Evolutionary conservation across 1,140 invertebrate species (phyloP), one percentile per base, ranked within the genome.

Genomic region (Anoplophora glabripennis): DNA sequence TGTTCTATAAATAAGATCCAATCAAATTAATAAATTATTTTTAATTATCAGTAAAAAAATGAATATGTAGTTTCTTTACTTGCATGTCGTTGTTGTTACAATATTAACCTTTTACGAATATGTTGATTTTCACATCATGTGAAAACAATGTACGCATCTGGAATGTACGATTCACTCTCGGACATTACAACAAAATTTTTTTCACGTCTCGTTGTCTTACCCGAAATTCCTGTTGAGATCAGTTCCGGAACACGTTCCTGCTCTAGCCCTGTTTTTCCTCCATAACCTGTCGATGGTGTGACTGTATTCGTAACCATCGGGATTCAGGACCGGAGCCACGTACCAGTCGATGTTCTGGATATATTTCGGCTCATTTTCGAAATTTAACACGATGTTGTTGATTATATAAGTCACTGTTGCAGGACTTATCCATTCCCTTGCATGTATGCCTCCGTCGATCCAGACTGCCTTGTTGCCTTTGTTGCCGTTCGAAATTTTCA

Each of bases 361-460:
- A 11, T 90, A 77, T 55, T 84, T 79, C 7, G 84, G 77, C 68
- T 89, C 83, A 5, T 80, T 81, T 17, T 86, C 80, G 69, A 83
- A 84, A 66, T 86, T 87, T 68, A 89, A 86, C 2, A 89, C 84
- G 45, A 96, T 75, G 72, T 92, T 86, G 67, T 89, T 88, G 28
- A 93, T 82, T 14, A 95, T 86, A 71, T 85, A 95, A 14, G 91
- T 86, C 9, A 90, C 88, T 0, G 89, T 88, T 0, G 93, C 91
- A 2, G 91, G 88, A 44, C 91, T 86, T 54, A 96, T 93, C 93
- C 94, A 96, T 79, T 96, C 93, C 34, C 93, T 76, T 0, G 92
- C 93, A 69, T 96, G 94, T 68, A 94, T 92, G 10, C 92, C 92
- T 76, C 82, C 81, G 69, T 87, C 85, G 45, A 84, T 80, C 76